Evolutionary conservation across 2,797 vertebrate genomes (phyloP).

Genomic region (Cyclura pinguis): DNA sequence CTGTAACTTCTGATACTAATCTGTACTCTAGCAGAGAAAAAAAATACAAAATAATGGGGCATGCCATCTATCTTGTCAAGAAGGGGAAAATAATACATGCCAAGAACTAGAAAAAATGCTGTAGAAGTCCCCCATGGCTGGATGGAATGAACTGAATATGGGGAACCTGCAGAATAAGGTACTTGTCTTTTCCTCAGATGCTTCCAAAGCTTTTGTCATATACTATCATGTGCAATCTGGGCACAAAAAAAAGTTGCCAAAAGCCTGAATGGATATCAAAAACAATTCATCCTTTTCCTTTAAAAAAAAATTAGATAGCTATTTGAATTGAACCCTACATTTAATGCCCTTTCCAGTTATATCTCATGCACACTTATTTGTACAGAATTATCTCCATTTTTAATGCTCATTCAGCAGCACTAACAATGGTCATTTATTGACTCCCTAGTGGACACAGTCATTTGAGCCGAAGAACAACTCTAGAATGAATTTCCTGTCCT

Average conservation of each 20-base stretch:
- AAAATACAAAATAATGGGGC: too few relatives aligned
- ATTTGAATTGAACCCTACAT: constrained; percentile 57
- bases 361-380: constrained; percentile 49
- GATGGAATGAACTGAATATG: neutral
- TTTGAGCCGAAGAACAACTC: constrained; percentile 62
- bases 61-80: too few relatives aligned
- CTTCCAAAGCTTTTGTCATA: neutral
- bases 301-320: constrained; percentile 37
- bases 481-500: constrained; percentile 44
- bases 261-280: constrained; percentile 57
- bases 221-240: neutral
- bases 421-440: neutral
- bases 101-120: neutral
- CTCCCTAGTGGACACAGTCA: constrained; percentile 57
- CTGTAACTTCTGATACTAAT: too few relatives aligned
- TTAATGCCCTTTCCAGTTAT: constrained; percentile 54
- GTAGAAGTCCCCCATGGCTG: neutral
- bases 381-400: constrained; percentile 43
- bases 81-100: too few relatives aligned
- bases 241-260: constrained; percentile 44
- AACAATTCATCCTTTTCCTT: constrained; percentile 42
- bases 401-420: constrained; percentile 31
- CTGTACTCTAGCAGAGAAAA: too few relatives aligned
- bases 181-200: neutral
- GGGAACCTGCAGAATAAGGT: neutral